These are phyloP conservation scores for Nibea coibor DNA, from an alignment of 2,113 vertebrate genomes.

Conservation along the genomic window DNA sequence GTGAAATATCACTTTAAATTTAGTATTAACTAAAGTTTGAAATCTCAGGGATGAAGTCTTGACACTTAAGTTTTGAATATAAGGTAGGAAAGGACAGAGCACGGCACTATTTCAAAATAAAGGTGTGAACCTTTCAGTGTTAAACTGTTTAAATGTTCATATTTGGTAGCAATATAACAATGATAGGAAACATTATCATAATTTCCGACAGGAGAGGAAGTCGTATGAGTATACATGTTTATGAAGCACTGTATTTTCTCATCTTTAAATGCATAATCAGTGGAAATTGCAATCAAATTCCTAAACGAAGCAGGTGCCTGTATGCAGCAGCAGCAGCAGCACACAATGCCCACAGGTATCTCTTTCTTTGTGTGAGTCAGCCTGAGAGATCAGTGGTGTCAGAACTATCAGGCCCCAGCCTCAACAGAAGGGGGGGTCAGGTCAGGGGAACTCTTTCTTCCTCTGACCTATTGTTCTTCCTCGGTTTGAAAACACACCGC, in stretches of 20 bases:
- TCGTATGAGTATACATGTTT: not conserved
- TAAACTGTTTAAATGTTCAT: not conserved
- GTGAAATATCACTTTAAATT: not conserved
- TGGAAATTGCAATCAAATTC: slow-evolving; percentile 18
- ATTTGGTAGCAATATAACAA: not conserved
- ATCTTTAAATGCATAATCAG: slow-evolving; percentile 20
- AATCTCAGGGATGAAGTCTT: not conserved
- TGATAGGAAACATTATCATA: not conserved
- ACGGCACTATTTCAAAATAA: not conserved
- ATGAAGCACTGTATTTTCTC: not conserved
- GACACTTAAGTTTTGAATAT: not conserved
- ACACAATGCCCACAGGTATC: slow-evolving; percentile 72
- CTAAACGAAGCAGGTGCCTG: slow-evolving; percentile 57
- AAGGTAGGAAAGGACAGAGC: not conserved
- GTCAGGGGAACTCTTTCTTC: slow-evolving; percentile 82
- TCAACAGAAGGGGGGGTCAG: slow-evolving; percentile 70
- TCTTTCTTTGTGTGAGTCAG: slow-evolving; percentile 71
- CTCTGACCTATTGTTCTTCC: slow-evolving; percentile 83
- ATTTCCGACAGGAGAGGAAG: not conserved
- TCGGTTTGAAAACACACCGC: slow-evolving; percentile 78
- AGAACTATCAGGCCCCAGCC: slow-evolving; percentile 68
- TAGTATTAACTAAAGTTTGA: not conserved
- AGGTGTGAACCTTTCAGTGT: not conserved
- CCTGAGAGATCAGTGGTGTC: slow-evolving; percentile 77
- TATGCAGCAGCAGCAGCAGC: slow-evolving; percentile 27